phyloP scores from a whole-genome alignment of 2,797 vertebrate genomes.

The Hylomyscus alleni region DNA sequence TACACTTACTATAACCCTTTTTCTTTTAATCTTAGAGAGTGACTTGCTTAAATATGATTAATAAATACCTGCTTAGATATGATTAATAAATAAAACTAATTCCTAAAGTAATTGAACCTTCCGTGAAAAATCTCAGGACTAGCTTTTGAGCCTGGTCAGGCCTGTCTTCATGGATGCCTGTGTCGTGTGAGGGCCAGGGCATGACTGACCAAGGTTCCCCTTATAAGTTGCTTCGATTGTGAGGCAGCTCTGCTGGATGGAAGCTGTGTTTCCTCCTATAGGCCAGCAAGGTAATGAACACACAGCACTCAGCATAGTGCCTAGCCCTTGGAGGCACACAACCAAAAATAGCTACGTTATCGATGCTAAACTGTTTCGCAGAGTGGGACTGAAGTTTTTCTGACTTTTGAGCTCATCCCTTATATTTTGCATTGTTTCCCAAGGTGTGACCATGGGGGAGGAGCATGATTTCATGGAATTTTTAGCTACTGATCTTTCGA shows the following conservation, averaged over 20 bases:
- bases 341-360: not conserved
- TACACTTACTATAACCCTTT: not conserved
- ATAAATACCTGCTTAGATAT: not conserved
- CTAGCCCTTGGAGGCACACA: conserved; percentile 8
- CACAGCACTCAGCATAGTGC: not conserved
- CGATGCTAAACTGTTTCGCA: not conserved
- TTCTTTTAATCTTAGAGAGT: not conserved
- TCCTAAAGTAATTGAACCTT: not conserved
- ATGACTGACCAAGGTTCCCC: not conserved
- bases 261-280: not conserved
- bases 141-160: not conserved
- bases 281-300: not conserved
- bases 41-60: not conserved
- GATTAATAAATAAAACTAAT: not conserved
- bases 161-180: accelerated
- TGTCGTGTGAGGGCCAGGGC: not conserved
- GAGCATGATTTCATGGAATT: not conserved
- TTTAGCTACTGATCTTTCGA: not conserved
- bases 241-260: not conserved
- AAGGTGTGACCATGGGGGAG: not conserved
- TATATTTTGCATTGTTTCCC: not conserved
- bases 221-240: not conserved
- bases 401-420: not conserved
- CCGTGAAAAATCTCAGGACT: not conserved
- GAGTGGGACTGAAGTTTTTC: conserved; percentile 22